These are phyloP conservation scores for Epinephelus coioides DNA, from an alignment of 2,797 vertebrate genomes.

Conservation along the genomic window DNA sequence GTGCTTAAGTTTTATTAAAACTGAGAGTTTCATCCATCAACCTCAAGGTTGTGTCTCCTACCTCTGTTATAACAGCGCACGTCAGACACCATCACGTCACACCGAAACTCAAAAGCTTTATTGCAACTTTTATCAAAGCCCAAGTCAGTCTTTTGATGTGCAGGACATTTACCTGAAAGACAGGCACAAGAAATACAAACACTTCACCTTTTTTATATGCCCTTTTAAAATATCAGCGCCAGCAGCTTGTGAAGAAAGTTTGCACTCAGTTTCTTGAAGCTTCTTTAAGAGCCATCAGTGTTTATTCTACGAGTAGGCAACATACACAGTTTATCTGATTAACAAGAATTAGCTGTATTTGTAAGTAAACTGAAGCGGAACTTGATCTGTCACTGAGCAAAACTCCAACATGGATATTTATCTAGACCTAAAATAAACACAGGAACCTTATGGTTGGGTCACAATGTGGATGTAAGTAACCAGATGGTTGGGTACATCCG, in stretches of 20 bases:
- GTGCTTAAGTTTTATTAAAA: background rate
- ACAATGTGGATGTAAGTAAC: background rate
- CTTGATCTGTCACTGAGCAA: background rate
- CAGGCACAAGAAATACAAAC: background rate
- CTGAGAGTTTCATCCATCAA: conserved; percentile 1
- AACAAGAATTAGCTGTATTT: background rate
- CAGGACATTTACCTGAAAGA: background rate
- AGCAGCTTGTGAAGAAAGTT: background rate
- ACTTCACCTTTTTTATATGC: background rate
- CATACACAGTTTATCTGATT: background rate
- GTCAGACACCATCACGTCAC: background rate
- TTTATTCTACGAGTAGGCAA: background rate
- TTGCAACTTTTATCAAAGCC: conserved; percentile 8
- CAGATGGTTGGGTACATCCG: too few relatives aligned
- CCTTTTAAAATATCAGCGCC: background rate
- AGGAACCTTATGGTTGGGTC: background rate
- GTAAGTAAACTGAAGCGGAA: background rate
- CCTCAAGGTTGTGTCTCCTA: background rate
- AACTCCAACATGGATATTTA: background rate
- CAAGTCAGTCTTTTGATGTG: background rate
- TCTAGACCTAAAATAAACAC: background rate
- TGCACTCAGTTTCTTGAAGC: background rate
- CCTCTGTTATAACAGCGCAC: background rate
- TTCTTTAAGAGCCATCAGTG: background rate
- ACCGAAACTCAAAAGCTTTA: background rate